Conservation (phyloP, 2,113 vertebrate species). For the Mus pahari region DNA sequence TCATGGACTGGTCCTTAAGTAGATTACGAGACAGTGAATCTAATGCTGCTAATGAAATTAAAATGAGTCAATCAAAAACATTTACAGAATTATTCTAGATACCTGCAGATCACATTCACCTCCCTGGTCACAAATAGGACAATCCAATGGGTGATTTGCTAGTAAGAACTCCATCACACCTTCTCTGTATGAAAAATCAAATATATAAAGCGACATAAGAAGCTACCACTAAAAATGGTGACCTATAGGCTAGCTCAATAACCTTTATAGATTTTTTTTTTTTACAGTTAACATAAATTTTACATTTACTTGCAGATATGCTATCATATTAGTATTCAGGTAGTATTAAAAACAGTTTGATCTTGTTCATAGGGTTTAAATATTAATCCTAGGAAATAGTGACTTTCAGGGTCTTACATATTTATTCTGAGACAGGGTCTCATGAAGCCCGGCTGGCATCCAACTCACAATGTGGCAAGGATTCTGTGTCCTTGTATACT, state of each 20-base stretch:
- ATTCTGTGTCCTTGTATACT: neutral
- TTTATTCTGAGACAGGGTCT: neutral
- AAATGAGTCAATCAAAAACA: neutral
- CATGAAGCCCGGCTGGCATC: neutral
- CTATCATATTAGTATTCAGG: neutral
- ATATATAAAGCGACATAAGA: constrained; percentile 28
- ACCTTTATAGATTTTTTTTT: neutral
- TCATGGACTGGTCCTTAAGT: constrained; percentile 97
- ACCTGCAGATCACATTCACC: constrained; percentile 99
- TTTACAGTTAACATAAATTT: neutral
- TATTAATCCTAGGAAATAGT: neutral
- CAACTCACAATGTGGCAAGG: neutral
- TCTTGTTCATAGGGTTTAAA: constrained; percentile 18
- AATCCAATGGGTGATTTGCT: constrained; percentile 97
- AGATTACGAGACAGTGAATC: constrained; percentile 66
- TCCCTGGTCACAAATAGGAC: constrained; percentile 98
- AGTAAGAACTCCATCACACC: constrained; percentile 98
- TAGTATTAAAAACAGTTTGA: constrained; percentile 8
- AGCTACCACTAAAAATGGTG: constrained; percentile 1
- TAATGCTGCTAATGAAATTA: constrained; percentile 47
- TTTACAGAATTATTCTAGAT: constrained; percentile 60
- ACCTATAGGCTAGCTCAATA: constrained; percentile 32
- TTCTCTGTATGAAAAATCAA: constrained; percentile 88
- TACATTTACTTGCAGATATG: constrained; percentile 45
- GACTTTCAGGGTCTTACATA: neutral